Base-by-base conservation (phyloP, 2,797 vertebrate genomes). In the Dryobates pubescens region DNA sequence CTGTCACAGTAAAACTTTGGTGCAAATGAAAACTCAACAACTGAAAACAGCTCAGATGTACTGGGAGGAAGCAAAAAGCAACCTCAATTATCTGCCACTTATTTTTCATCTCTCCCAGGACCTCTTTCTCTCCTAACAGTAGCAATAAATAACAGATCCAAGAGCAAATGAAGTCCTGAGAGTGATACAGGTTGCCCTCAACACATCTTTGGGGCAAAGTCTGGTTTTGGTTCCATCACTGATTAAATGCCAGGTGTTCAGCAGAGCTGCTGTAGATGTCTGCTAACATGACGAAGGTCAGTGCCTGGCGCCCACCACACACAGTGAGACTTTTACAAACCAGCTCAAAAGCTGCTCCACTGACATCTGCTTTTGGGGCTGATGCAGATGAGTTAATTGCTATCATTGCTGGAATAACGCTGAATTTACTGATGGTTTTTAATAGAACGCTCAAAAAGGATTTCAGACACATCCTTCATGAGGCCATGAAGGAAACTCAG, bases 1-100 rank as follows among this genome's bases (percentile, higher is more conserved):
- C 93, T 94, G 91, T 95, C 92, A 93, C 74, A 86, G 89, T 41
- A 77, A 74, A 96, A 92, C 89, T 87, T 90, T 4, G 6, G 84
- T 64, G 86, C 89, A 90, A 94, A 95, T 69, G 80, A 89, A 95
- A 96, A 93, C 71, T 70, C 82, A 95, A 91, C 92, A 93, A 89
- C 70, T 84, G 87, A 90, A 89, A 96, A 79, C 92, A 95, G 93
- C 91, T 96, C 92, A 78, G 89, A 90, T 49, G 79, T 84, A 59
- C 53, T 29, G 61, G 76, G 45, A 80, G 59, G 73, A 94, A 92
- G 90, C 45, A 93, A 88, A 90, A 90, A 82, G 23, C 86, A 91
- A 80, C 71, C 75, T 93, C 87, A 81, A 56, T 90, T 95, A 94
- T 86, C 72, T 49, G 56, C 51, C 45, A 53, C 53, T 73, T 84